phyloP scores from a whole-genome alignment of 1,140 invertebrate genomes.

The Tetragnatha versicolor region DNA sequence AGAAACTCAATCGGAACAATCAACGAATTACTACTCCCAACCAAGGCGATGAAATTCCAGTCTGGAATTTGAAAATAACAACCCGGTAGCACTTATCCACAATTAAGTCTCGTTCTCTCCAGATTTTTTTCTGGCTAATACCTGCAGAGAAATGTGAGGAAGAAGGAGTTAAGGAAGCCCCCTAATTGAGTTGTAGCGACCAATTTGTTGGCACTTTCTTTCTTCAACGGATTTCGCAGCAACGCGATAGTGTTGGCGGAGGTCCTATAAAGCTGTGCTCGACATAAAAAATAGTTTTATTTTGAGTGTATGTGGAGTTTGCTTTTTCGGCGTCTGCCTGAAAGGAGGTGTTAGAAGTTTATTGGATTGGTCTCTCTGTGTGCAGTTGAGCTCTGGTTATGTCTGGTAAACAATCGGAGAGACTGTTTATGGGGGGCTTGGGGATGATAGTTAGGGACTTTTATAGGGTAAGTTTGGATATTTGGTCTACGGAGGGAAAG shows the following conservation, averaged over 20 bases:
- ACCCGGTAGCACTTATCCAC: conserved; percentile 10
- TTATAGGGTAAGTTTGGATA: too few species aligned
- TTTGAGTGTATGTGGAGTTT: too few species aligned
- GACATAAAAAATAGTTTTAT: too few species aligned
- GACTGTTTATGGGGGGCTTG: too few species aligned
- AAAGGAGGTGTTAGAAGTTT: too few species aligned
- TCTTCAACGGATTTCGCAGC: neutral
- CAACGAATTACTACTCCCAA: conserved; percentile 19
- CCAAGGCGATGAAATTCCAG: conserved; percentile 11
- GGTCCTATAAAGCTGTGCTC: too few species aligned
- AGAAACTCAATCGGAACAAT: conserved; percentile 1
- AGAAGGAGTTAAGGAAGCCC: neutral
- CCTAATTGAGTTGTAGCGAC: conserved; percentile 24
- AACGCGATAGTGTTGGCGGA: conserved; percentile 14
- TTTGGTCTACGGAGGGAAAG: too few species aligned
- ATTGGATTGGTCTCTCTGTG: too few species aligned
- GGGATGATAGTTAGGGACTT: too few species aligned
- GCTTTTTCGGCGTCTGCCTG: too few species aligned
- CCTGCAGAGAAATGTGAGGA: conserved; percentile 5
- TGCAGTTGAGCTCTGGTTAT: too few species aligned
- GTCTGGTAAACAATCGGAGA: too few species aligned
- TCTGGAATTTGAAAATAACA: conserved; percentile 15
- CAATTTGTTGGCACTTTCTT: conserved; percentile 31
- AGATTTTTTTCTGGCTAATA: neutral
- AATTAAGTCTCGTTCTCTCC: conserved; percentile 4